phyloP scores from a whole-genome alignment of 2,113 vertebrate genomes.

The Podarcis cretensis region DNA sequence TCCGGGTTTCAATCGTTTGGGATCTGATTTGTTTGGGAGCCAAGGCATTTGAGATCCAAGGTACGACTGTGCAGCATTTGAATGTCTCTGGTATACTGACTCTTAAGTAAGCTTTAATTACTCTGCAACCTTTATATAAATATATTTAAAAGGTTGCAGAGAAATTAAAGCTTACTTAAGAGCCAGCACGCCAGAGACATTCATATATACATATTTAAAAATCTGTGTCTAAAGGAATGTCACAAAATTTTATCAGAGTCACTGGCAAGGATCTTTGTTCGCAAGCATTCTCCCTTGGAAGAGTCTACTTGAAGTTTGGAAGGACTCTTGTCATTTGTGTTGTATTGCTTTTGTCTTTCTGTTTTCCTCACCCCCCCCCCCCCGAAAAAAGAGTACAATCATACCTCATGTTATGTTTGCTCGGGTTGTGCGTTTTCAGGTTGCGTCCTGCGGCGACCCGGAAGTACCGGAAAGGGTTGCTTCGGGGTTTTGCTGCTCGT shows the following conservation, averaged over 20 bases:
- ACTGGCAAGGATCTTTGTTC: not conserved
- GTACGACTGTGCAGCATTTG: not conserved
- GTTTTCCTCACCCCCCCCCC: no score
- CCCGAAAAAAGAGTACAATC: not conserved
- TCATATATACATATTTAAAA: no score
- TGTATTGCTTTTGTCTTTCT: not conserved
- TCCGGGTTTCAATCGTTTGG: no score
- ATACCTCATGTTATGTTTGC: no score
- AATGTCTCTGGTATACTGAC: not conserved
- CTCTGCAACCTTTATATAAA: not conserved
- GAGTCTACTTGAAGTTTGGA: not conserved
- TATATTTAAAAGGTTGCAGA: not conserved
- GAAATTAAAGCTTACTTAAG: not conserved
- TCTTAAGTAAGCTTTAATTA: not conserved
- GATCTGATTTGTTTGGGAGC: no score
- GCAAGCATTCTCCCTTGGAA: not conserved
- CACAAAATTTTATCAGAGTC: not conserved
- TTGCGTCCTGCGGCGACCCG: no score
- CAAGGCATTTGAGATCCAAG: no score
- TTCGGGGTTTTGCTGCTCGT: no score
- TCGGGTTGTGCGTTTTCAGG: no score
- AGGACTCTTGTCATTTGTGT: not conserved
- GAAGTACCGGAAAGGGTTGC: no score
- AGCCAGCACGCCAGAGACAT: not conserved
- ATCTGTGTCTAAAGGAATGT: not conserved